Conservation (phyloP, 2,888 invertebrate species). For the Epistrophe grossulariae region DNA sequence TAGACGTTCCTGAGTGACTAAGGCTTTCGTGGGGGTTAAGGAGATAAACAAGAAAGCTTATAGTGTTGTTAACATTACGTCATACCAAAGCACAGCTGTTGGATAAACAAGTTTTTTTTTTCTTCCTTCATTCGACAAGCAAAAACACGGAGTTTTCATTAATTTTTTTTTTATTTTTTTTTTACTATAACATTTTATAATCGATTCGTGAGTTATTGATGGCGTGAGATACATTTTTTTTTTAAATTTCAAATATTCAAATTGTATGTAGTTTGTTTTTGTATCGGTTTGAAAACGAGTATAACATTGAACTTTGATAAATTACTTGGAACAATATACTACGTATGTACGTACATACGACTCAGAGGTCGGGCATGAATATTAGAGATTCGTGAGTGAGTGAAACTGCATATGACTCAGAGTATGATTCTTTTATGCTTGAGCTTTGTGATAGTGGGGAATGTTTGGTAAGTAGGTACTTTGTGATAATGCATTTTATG, state of each 20-base stretch:
- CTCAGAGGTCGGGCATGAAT: constrained; percentile 33
- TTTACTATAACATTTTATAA: constrained; percentile 40
- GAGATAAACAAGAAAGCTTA: not conserved
- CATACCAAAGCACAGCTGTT: constrained; percentile 67
- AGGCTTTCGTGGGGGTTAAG: constrained; percentile 17
- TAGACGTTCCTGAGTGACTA: constrained; percentile 16
- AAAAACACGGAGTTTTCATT: constrained; percentile 34
- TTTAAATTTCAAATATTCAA: not conserved
- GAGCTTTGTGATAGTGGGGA: constrained; percentile 1
- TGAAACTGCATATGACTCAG: constrained; percentile 38
- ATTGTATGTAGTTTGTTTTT: constrained; percentile 7
- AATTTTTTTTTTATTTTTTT: constrained; percentile 13
- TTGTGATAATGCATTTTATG: not conserved
- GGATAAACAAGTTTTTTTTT: constrained; percentile 65
- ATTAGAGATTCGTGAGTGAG: constrained; percentile 30
- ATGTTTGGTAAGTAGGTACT: constrained; percentile 52
- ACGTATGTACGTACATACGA: not conserved
- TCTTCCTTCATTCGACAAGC: constrained; percentile 16
- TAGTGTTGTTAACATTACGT: constrained; percentile 69
- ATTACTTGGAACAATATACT: not conserved
- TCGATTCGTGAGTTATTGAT: constrained; percentile 63
- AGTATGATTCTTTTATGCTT: not conserved
- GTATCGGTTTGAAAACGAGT: constrained; percentile 5
- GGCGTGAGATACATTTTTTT: constrained; percentile 38
- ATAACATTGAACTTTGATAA: constrained; percentile 61